Conservation (phyloP, 2,113 vertebrate genomes). For the Pseudorasbora parva region DNA sequence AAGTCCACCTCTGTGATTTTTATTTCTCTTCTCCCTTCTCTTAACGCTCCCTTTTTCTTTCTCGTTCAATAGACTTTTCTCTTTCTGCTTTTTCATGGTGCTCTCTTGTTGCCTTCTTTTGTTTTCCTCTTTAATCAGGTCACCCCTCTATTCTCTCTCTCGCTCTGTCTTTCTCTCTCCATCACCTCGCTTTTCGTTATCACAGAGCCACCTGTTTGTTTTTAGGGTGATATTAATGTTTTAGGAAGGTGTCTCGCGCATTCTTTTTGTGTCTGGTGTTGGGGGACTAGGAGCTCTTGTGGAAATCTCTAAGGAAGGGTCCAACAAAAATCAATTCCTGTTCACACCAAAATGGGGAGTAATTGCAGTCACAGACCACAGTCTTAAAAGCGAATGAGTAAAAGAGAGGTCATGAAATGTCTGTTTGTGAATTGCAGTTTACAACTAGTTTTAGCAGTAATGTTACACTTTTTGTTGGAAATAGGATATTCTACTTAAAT, state of each 20-base stretch:
- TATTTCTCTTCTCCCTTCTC: conserved; percentile 11
- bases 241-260: conserved; percentile 6
- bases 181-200: conserved; percentile 8
- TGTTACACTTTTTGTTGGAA: neutral
- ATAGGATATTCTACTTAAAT: neutral
- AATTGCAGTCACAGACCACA: conserved; percentile 3
- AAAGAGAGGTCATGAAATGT: conserved; percentile 22
- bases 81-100: conserved; percentile 30
- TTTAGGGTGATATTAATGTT: conserved; percentile 44
- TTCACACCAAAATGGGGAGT: neutral
- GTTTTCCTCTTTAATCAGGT: conserved; percentile 38
- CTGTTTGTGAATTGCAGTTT: neutral
- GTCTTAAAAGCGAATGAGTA: neutral
- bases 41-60: conserved; percentile 49
- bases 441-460: neutral
- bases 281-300: neutral
- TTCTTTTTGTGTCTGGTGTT: neutral
- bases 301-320: conserved; percentile 7
- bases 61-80: conserved; percentile 34
- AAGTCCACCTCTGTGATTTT: no score
- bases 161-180: conserved; percentile 32
- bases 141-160: conserved; percentile 36
- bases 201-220: conserved; percentile 44
- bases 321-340: conserved; percentile 11
- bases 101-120: conserved; percentile 37